phyloP scores from a whole-genome alignment of 2,113 vertebrate genomes.

The Galbula dea region DNA sequence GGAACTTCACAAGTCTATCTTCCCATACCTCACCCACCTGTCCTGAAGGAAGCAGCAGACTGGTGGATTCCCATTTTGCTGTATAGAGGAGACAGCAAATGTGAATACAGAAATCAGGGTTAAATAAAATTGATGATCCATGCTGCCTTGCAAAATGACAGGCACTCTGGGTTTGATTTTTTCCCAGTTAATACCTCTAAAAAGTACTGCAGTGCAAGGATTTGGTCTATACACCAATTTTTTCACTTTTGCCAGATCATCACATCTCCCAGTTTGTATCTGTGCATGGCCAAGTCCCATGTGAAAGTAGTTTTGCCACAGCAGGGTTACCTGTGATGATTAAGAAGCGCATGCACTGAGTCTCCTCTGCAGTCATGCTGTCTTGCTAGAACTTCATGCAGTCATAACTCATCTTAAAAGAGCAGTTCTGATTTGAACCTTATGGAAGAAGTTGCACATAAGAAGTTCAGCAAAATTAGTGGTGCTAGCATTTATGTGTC shows the following conservation, averaged over 20 bases:
- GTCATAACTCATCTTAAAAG: conserved; percentile 7
- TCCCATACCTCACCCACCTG: neutral
- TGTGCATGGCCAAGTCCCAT: neutral
- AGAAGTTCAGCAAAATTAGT: neutral
- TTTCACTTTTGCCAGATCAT: neutral
- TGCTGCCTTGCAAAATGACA: neutral
- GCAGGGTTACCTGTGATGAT: conserved; percentile 20
- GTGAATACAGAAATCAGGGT: neutral
- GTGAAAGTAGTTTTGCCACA: conserved; percentile 23
- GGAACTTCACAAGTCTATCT: neutral
- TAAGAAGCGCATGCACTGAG: neutral
- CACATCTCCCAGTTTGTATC: neutral
- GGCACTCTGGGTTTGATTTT: fast-evolving
- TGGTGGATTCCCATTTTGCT: neutral
- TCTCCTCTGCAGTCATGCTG: neutral
- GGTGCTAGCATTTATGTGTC: neutral
- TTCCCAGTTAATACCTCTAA: neutral
- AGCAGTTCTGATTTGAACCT: conserved; percentile 9
- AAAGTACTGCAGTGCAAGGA: neutral
- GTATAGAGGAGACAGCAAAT: neutral
- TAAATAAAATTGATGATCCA: neutral
- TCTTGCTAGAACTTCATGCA: neutral
- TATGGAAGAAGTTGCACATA: neutral
- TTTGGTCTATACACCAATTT: neutral
- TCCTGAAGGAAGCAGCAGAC: neutral